Conservation (phyloP, 2,888 invertebrate species). For the Sinohyriopsis cumingii region DNA sequence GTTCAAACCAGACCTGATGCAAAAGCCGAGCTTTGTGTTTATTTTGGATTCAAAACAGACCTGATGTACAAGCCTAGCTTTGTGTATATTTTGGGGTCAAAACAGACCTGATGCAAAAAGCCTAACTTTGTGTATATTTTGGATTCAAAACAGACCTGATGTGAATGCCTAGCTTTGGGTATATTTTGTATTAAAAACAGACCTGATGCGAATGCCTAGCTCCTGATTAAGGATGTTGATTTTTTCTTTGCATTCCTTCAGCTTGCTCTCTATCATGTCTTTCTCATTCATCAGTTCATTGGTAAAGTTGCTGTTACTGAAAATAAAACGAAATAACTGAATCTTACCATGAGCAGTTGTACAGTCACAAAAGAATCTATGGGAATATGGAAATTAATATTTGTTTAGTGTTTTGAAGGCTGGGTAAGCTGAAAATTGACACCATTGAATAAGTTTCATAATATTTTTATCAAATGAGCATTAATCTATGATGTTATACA, state of each 20-base stretch:
- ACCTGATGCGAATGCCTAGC: conserved; percentile 94
- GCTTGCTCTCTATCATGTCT: conserved; percentile 77
- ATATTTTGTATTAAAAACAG: background rate
- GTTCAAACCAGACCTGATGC: conserved; percentile 81
- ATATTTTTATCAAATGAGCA: too few species aligned
- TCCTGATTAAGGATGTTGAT: conserved; percentile 92
- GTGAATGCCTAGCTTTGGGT: conserved; percentile 92
- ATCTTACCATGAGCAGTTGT: background rate
- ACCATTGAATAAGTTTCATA: too few species aligned
- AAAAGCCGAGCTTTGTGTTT: conserved; percentile 86
- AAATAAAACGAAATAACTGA: background rate
- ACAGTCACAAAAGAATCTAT: background rate
- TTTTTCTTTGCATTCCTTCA: conserved; percentile 91
- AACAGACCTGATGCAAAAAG: conserved; percentile 88
- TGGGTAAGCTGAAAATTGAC: too few species aligned
- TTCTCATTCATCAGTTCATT: conserved; percentile 78
- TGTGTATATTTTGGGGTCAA: background rate
- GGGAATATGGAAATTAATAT: background rate
- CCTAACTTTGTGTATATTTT: too few species aligned
- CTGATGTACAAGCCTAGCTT: conserved; percentile 95
- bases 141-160: conserved; percentile 77
- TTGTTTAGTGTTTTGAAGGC: background rate
- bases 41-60: conserved; percentile 66
- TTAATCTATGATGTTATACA: too few species aligned
- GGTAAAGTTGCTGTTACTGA: conserved; percentile 14